Conservation (phyloP, 2,888 invertebrate species). For the Cyrtodaria siliqua region DNA sequence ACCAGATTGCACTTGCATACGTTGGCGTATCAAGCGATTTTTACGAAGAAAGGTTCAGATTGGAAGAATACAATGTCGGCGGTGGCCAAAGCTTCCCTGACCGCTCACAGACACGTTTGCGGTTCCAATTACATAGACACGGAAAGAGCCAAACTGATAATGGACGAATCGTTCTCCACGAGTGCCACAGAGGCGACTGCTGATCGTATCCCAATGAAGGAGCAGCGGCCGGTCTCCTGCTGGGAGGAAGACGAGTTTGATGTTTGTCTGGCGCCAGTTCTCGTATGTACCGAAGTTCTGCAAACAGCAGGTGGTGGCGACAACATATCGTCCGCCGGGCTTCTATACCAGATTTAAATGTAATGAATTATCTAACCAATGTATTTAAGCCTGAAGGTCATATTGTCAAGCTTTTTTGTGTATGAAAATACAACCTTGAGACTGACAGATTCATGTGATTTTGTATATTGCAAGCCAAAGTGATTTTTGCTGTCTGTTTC, state of each 20-base stretch:
- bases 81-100: conserved; percentile 93
- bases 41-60: conserved; percentile 89
- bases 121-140: conserved; percentile 88
- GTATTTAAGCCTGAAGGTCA: too few species aligned
- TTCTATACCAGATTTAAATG: conserved; percentile 86
- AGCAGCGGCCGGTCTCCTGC: conserved; percentile 92
- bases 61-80: conserved; percentile 94
- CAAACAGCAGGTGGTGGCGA: conserved; percentile 95
- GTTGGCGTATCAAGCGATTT: conserved; percentile 94
- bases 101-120: conserved; percentile 94
- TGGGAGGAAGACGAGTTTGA: conserved; percentile 91
- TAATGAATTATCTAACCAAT: too few species aligned
- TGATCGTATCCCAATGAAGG: conserved; percentile 89
- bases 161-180: conserved; percentile 94
- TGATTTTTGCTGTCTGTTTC: too few species aligned
- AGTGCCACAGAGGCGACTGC: conserved; percentile 87
- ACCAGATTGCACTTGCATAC: conserved; percentile 94
- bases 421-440: too few species aligned
- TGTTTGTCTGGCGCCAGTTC: conserved; percentile 93
- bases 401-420: too few species aligned
- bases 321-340: conserved; percentile 95
- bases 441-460: too few species aligned
- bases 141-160: conserved; percentile 89
- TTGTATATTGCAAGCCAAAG: too few species aligned
- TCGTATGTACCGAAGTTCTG: conserved; percentile 93